Base-by-base conservation (phyloP, 2,888 invertebrate species). In the Blera fallax region DNA sequence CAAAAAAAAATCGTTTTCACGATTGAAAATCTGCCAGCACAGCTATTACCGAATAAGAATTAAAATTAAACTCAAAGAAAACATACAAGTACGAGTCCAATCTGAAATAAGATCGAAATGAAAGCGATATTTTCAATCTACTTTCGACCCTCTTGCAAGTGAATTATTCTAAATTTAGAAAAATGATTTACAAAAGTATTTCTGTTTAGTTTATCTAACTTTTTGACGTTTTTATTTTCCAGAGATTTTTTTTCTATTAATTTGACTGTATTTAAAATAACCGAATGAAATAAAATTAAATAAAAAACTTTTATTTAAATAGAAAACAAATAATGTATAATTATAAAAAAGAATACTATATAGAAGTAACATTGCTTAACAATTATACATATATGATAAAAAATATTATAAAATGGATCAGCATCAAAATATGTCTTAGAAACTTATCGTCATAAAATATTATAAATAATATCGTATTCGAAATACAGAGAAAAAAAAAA, bases 381-480 rank as follows among this genome's bases (percentile, higher is more conserved):
- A 64, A 74, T 45, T 45, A 67, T 37, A n/a, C 16, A 48, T 32
- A 7, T 50, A 69, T 54, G 43, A 64, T 32, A 40, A 72, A 18
- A 18, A 50, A 18, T 60, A 73, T 73, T 62, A 37, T 54, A 52
- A 74, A 64, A 64, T 74, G 34, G 34, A 74, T 74, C 56, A 74
- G 54, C 64, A 50, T 64, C 32, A 74, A 64, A 45, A 74, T 74
- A 74, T 69, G 60, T 64, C 32, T 74, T 50, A 50, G 73, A 52
- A 73, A 72, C 58, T 60, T 64, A 74, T 65, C 56, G 54, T 64
- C 64, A 64, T 64, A 74, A 65, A 34, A 64, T 45, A 56, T 54
- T 64, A 65, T 74, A 74, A 74, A 40, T 62, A 73, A 56, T 74
- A 74, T 54, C 74, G 64, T 65, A 74, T 34, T 45, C 54, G 45